Evolutionary conservation across 2,888 invertebrate species (phyloP), one percentile per base, ranked within the genome.

Genomic region (Idaea biselata): DNA sequence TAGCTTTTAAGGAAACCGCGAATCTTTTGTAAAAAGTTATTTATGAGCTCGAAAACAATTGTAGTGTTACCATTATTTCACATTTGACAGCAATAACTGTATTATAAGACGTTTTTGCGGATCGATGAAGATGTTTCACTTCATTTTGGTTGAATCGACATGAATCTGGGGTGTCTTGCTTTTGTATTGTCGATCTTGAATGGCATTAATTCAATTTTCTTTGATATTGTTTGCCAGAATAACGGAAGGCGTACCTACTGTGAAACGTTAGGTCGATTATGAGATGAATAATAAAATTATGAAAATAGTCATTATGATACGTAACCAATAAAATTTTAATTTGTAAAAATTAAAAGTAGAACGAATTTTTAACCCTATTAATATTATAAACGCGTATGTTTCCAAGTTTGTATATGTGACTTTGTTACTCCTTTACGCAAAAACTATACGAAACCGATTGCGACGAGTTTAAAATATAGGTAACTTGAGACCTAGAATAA

Each of bases 1-100:
- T 88, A 89, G 87, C 91, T 91, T 91, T 91, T 91, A 91, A 88
- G 90, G 89, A 89, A 90, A 90, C 91, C 92, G 91, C 91, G 84
- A 89, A 87, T 89, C 89, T 84, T 88, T 91, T 91, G 91, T 91
- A 87, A 84, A 83, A 85, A 80, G 87, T 85, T 89, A 93, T 93
- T 92, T 93, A 93, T 91, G 87, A 80, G 72, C 81, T 75, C 76
- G 86, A 88, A 93, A 93, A 92, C 93, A 93, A 93, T 93, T 92
- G 91, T 76, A 84, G 82, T 86, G 89, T 87, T 89, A 88, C 90
- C 87, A 91, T 91, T 91, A 89, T 91, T 89, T 86, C 87, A 86
- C 72, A 83, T 89, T 87, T 91, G 91, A 92, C 91, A 88, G 87
- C 87, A 90, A 89, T 91, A 89, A 89, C 84, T 83, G 86, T 87